A percentile compares a stretch with the other conserved stretches of the same genome.
Conservation (phyloP, 2,888 invertebrate species). For the Ichneumon xanthorius region DNA sequence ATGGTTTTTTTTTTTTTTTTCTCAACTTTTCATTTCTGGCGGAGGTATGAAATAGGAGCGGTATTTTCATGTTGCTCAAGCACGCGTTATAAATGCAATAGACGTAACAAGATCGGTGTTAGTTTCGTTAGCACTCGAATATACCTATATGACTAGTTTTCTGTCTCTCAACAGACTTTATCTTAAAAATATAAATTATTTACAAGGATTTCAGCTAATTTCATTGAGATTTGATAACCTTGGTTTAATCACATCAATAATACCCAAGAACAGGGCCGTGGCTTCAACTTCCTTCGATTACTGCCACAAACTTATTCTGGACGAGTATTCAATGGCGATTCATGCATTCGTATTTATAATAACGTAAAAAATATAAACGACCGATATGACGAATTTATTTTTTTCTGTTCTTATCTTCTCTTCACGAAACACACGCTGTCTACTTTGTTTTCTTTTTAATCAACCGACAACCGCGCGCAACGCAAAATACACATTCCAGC, state of each 20-base stretch:
- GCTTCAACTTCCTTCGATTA: conserved; percentile 72
- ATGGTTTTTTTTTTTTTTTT: conserved; percentile 18
- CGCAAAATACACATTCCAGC: conserved; percentile 49
- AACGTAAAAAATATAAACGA: conserved; percentile 66
- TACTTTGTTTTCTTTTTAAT: conserved; percentile 23
- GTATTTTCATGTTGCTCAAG: conserved; percentile 76
- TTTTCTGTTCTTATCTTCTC: conserved; percentile 9
- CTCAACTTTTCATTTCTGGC: conserved; percentile 64
- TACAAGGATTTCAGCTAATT: conserved; percentile 82
- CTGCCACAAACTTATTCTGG: conserved; percentile 67
- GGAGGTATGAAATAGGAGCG: conserved; percentile 82
- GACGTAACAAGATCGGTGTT: conserved; percentile 83
- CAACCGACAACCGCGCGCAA: conserved; percentile 33
- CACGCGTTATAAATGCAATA: conserved; percentile 82
- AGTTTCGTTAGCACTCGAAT: conserved; percentile 83
- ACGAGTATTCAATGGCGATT: conserved; percentile 68
- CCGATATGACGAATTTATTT: conserved; percentile 37
- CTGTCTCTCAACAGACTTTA: conserved; percentile 80
- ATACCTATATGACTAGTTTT: conserved; percentile 84
- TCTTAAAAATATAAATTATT: conserved; percentile 85
- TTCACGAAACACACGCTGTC: conserved; percentile 14
- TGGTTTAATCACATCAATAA: conserved; percentile 83
- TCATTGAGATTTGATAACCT: conserved; percentile 81
- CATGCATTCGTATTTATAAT: conserved; percentile 60
- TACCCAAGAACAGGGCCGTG: conserved; percentile 82